Evolutionary conservation across 2,888 invertebrate species (phyloP), one percentile per base, ranked within the genome.

Genomic region (Parelbella ahira): DNA sequence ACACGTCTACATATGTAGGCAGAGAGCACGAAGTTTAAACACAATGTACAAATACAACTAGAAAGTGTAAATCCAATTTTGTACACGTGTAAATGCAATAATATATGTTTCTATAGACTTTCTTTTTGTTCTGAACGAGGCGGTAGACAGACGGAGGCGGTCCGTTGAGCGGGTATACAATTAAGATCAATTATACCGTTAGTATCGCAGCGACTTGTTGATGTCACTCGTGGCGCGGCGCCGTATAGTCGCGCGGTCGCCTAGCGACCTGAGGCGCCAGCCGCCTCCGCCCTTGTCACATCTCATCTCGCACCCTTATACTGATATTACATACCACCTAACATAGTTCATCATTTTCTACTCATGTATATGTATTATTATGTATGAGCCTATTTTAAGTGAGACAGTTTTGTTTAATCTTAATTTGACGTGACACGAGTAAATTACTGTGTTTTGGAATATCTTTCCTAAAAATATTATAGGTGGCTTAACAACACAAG

Each of bases 231-330:
- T 8, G 24, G 18, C 4, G 23, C 15, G 34, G 34, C 39, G 39
- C 30, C 39, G 24, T 12, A 10, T 18, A 30, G 39, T 32, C 39
- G 39, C 11, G 18, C 25, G 25, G 38, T 39, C 25, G 39, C 39
- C 13, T 32, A 32, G 39, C 32, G 8, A 39, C 39, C 10, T 11
- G 3, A 9, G 39, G 39, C 39, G 39, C 32, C 39, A 25, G 18
- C 19, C 30, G 32, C 39, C 25, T 32, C 24, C 24, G 25, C 25
- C 30, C 39, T 29, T 20, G 38, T 30, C 38, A 38, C 24, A 24
- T 34, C 24, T 24, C 23, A 29, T 36, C 29, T 13, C 37, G 3
- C 23, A 24, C 38, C 24, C 24, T 25, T 10, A 10, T 25, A 30
- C 24, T 30, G 18, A 27, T 32, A 21, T 13, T 27, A 20, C 34